Percentiles rank a stretch among this genome's conserved stretches.
Conservation (phyloP, 35 echinoderm and acorn worm species). For the Patiria miniata region DNA sequence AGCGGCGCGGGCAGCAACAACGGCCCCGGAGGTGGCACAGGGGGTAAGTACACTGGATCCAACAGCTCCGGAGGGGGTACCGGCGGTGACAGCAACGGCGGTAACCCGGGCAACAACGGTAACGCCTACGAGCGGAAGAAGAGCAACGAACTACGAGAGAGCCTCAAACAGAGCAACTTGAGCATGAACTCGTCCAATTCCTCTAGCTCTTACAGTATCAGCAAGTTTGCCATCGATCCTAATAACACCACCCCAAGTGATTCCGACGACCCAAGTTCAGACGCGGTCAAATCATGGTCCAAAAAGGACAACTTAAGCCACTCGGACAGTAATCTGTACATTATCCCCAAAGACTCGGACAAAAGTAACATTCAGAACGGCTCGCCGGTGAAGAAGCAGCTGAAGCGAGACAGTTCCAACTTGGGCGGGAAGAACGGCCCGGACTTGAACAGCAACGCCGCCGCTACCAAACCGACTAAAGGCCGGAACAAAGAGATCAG, state of each 20-base stretch:
- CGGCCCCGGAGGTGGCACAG: conserved; percentile 29
- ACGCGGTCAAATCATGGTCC: conserved; percentile 56
- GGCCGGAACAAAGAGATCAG: conserved; percentile 71
- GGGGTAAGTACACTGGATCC: conserved; percentile 55
- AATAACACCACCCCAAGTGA: conserved; percentile 96
- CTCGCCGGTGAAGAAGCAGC: conserved; percentile 56
- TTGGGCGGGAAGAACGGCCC: conserved; percentile 58
- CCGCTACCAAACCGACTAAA: conserved; percentile 35
- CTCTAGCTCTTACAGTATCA: conserved; percentile 96
- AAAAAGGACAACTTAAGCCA: conserved; percentile 72
- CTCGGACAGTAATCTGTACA: conserved; percentile 83
- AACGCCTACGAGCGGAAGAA: conserved; percentile 64
- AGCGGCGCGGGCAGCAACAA: conserved; percentile 66
- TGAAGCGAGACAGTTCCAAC: conserved; percentile 75
- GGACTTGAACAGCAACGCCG: conserved; percentile 84
- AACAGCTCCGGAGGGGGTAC: conserved; percentile 46
- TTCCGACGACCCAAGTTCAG: conserved; percentile 77
- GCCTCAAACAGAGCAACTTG: conserved; percentile 91
- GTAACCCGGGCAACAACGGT: conserved; percentile 29
- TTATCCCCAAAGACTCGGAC: conserved; percentile 65
- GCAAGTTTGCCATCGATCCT: conserved; percentile 97
- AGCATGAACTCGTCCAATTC: conserved; percentile 93
- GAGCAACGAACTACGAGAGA: conserved; percentile 96
- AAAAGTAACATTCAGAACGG: conserved; percentile 56
- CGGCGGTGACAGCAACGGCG: conserved; percentile 40